Conservation (phyloP, 2,113 vertebrate species). For the Channa argus region DNA sequence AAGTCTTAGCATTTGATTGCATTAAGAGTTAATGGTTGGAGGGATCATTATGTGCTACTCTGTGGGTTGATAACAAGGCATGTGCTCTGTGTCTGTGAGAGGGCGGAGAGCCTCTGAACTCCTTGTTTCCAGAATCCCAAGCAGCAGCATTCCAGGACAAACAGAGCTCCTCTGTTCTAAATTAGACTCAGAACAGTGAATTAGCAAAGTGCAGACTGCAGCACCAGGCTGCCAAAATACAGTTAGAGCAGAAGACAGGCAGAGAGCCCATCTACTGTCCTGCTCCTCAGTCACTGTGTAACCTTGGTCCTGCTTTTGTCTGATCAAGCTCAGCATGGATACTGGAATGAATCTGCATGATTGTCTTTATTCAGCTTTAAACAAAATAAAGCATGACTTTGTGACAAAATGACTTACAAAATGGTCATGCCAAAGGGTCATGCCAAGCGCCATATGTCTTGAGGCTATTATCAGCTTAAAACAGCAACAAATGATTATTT, state of each 20-base stretch:
- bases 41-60: slow-evolving; percentile 72
- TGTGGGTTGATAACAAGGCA: slow-evolving; percentile 80
- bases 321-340: neutral
- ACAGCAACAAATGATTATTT: too few relatives aligned
- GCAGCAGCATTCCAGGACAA: slow-evolving; percentile 73
- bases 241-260: slow-evolving; percentile 30
- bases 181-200: slow-evolving; percentile 71
- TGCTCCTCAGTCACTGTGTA: slow-evolving; percentile 25
- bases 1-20: slow-evolving; percentile 75
- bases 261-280: slow-evolving; percentile 34
- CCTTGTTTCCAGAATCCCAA: slow-evolving; percentile 77
- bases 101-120: slow-evolving; percentile 74
- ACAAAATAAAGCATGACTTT: slow-evolving; percentile 26
- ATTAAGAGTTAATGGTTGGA: slow-evolving; percentile 77
- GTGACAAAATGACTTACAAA: slow-evolving; percentile 23
- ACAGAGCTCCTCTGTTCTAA: slow-evolving; percentile 78
- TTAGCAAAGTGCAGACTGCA: slow-evolving; percentile 58
- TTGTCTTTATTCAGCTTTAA: neutral
- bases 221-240: slow-evolving; percentile 40
- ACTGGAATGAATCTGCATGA: too few relatives aligned
- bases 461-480: too few relatives aligned
- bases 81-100: slow-evolving; percentile 72
- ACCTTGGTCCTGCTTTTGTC: slow-evolving; percentile 39
- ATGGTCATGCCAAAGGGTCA: neutral
- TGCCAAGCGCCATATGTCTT: too few relatives aligned